phyloP scores from a whole-genome alignment of 1,140 invertebrate genomes.

The Steinernema feltiae region DNA sequence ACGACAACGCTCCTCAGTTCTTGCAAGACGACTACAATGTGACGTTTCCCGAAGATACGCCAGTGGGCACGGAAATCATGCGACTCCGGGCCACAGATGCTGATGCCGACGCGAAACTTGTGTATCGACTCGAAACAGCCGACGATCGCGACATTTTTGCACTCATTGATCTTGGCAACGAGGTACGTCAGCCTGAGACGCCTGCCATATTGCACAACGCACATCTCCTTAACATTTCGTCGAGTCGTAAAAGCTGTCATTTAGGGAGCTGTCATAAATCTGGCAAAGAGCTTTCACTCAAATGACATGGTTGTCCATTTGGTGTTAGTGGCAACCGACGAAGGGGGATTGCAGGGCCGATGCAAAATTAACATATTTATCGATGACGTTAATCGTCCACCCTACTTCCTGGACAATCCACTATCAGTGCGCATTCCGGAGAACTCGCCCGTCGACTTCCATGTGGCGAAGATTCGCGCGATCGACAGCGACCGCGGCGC shows the following conservation, averaged over 20 bases:
- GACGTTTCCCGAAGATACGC: constrained; percentile 44
- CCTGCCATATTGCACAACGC: constrained; percentile 70
- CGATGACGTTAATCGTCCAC: constrained; percentile 87
- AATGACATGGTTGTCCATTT: constrained; percentile 15
- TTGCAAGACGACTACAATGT: constrained; percentile 59
- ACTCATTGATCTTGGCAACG: constrained; percentile 39
- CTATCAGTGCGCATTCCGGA: constrained; percentile 49
- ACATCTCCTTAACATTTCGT: background rate
- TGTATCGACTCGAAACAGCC: constrained; percentile 47
- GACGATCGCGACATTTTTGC: constrained; percentile 40
- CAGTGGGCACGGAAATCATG: constrained; percentile 46
- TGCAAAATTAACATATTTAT: constrained; percentile 81
- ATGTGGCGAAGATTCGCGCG: constrained; percentile 43
- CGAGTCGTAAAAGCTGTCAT: constrained; percentile 11
- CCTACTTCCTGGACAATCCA: constrained; percentile 79
- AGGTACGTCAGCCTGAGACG: constrained; percentile 16
- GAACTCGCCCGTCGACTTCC: constrained; percentile 47
- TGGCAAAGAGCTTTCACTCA: constrained; percentile 13
- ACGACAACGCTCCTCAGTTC: constrained; percentile 86
- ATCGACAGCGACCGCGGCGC: constrained; percentile 47
- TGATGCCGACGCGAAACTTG: constrained; percentile 48
- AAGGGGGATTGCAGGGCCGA: constrained; percentile 65
- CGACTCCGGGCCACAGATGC: constrained; percentile 42
- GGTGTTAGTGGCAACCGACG: constrained; percentile 12
- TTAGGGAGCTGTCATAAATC: constrained; percentile 15